phyloP scores from a whole-genome alignment of 1,140 invertebrate genomes.

The Periplaneta americana region DNA sequence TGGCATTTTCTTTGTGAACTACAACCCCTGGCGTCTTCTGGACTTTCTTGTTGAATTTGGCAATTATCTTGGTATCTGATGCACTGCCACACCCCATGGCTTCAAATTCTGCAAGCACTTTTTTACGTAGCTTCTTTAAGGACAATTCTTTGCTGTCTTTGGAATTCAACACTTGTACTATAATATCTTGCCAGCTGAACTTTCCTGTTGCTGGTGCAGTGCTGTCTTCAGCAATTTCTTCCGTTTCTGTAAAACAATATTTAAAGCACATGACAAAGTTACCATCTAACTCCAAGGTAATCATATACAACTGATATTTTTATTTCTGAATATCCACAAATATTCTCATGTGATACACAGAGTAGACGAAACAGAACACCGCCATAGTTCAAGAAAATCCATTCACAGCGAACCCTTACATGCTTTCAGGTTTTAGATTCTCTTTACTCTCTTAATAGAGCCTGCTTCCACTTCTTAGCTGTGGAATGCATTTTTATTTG shows the following conservation, averaged over 20 bases:
- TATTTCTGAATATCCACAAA: no score
- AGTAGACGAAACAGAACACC: no score
- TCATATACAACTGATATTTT: no score
- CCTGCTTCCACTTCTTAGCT: no score
- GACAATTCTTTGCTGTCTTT: not conserved
- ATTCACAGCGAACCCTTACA: no score
- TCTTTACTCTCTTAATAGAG: no score
- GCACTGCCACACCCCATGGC: not conserved
- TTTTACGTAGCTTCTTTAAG: not conserved
- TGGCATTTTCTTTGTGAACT: not conserved
- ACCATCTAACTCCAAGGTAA: no score
- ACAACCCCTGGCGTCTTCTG: not conserved
- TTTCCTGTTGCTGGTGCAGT: not conserved
- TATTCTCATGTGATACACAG: no score
- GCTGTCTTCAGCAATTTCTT: not conserved
- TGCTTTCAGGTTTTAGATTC: no score
- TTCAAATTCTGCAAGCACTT: not conserved
- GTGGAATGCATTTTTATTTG: no score
- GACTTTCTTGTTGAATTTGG: not conserved
- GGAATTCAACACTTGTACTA: not conserved
- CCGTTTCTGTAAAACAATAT: not conserved
- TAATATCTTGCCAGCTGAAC: not conserved
- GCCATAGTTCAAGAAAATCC: no score
- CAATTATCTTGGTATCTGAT: not conserved
- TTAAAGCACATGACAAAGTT: not conserved